Evolutionary conservation across 2,888 invertebrate species (phyloP), one percentile per base, ranked within the genome.

Genomic region (Drosophila kanekoi): DNA sequence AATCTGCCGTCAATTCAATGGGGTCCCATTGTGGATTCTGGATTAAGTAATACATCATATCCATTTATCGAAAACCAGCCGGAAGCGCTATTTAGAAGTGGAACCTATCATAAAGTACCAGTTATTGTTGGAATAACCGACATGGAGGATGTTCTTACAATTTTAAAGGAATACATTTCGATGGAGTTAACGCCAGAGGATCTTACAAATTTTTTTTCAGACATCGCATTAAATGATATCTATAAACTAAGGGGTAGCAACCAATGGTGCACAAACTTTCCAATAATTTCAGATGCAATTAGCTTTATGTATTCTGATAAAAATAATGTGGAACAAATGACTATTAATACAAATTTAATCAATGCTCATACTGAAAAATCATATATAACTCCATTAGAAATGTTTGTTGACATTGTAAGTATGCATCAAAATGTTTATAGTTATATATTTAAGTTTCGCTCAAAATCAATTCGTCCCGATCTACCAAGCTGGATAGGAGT

Each of bases 401-500:
- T 95, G 65, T 92, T 96, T 38, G 96, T 96, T 0, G 94, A 94
- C 43, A 94, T 94, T 84, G 91, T 96, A 23, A 94, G 95, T 70
- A 93, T 94, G 14, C 84, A 90, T 32, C 87, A 91, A 54, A 93
- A 94, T 4, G 94, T 96, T 2, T 96, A 94, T 84, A 93, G 95
- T 2, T 96, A 97, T 88, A 93, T 96, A 78, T 97, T 97, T 88
- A 96, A 96, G 91, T 93, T 94, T 79, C 95, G 96, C 77, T 95
- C 96, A 0, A 94, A 94, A 81, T 96, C 96, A 0, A 92, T 93
- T 49, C 93, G 94, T 47, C 94, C 94, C 33, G 95, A 95, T 53
- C 93, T 96, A 28, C 96, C 96, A 0, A 94, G 94, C 47, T 97
- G 97, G 96, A 94, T 96, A 0, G 94, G 95, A 16, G 96, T 97